These are phyloP conservation scores for Daubentonia madagascariensis DNA, from an alignment of 2,113 vertebrate species.

Conservation along the genomic window DNA sequence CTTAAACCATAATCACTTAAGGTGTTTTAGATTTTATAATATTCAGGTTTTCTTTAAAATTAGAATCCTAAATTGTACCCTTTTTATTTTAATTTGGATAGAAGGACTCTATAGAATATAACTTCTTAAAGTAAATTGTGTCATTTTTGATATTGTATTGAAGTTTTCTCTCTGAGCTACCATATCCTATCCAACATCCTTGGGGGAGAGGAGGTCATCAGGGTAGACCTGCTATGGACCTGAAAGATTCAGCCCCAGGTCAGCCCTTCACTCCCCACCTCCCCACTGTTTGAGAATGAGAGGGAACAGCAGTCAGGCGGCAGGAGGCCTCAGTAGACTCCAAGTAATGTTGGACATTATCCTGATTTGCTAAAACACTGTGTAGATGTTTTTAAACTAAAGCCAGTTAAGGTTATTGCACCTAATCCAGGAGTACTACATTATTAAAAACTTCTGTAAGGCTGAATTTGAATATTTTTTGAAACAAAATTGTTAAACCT, in stretches of 20 bases:
- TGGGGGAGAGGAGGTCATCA: constrained; percentile 23
- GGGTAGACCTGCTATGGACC: constrained; percentile 49
- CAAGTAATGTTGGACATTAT: background rate
- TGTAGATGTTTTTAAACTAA: constrained; percentile 1
- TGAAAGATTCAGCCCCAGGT: constrained; percentile 34
- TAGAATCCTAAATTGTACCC: constrained; percentile 20
- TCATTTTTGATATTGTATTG: constrained; percentile 24
- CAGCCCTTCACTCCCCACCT: background rate
- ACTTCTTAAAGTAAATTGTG: constrained; percentile 46
- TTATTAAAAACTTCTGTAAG: background rate
- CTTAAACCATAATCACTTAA: background rate
- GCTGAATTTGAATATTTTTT: constrained; percentile 8
- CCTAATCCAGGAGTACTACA: background rate
- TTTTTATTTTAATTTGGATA: constrained; percentile 39
- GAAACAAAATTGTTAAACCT: background rate
- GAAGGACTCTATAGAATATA: constrained; percentile 37
- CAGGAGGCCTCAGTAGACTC: background rate
- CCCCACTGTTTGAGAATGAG: background rate
- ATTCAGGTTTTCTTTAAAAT: constrained; percentile 35
- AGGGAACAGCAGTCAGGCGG: background rate
- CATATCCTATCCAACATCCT: constrained; percentile 8
- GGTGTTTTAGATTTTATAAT: constrained; percentile 31
- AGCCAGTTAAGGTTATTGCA: background rate
- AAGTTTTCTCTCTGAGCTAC: constrained; percentile 59
- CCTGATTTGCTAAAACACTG: background rate